phyloP scores from a whole-genome alignment of 2,113 vertebrate genomes.

The Dicentrarchus labrax region DNA sequence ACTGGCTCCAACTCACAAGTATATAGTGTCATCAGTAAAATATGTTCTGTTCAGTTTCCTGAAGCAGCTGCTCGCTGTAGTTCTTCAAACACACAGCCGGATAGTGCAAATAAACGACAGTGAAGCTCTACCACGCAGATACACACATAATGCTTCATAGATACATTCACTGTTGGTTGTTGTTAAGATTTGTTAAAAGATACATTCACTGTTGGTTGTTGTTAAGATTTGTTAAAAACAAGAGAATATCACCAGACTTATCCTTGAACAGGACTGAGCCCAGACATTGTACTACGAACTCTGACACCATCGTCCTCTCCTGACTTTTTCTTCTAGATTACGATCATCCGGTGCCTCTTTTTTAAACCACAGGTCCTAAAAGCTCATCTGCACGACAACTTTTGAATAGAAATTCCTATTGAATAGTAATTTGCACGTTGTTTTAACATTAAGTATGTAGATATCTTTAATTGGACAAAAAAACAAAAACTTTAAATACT shows the following conservation, averaged over 20 bases:
- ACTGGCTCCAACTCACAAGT: background rate
- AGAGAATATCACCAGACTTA: background rate
- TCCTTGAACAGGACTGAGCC: background rate
- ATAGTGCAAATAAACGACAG: too few relatives aligned
- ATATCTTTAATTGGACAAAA: background rate
- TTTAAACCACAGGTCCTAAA: slow-evolving; percentile 25
- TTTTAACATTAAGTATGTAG: background rate
- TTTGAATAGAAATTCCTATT: background rate
- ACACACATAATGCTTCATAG: too few relatives aligned
- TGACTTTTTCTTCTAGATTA: slow-evolving; percentile 59
- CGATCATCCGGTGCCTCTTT: slow-evolving; percentile 33
- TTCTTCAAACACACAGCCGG: too few relatives aligned
- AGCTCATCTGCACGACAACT: background rate
- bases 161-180: too few relatives aligned
- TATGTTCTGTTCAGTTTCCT: too few relatives aligned
- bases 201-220: background rate
- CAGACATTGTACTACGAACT: background rate
- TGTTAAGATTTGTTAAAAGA: too few relatives aligned
- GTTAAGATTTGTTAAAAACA: background rate
- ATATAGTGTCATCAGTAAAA: too few relatives aligned
- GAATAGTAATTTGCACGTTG: slow-evolving; percentile 2
- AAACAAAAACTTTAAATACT: too few relatives aligned
- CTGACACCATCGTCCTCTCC: slow-evolving; percentile 34
- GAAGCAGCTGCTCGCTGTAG: too few relatives aligned
- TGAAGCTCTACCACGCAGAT: too few relatives aligned